A percentile compares a stretch with the other conserved stretches of the same genome.
Evolutionary conservation across 2,888 invertebrate genomes (phyloP).

Genomic region (Resseliella maxima): DNA sequence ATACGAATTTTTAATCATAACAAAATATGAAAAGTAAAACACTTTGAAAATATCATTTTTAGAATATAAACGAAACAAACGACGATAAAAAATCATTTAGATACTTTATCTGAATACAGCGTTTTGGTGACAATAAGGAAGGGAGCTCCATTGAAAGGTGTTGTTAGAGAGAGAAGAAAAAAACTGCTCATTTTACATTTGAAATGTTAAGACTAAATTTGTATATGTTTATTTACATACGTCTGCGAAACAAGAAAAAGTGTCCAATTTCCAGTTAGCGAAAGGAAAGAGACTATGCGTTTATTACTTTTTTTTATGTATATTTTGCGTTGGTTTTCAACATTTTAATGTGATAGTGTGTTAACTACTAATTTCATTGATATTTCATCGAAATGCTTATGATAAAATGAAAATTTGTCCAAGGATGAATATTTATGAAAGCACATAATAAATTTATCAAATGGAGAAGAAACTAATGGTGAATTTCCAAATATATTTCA

Average conservation of each 20-base stretch:
- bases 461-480: not conserved
- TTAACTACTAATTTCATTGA: not conserved
- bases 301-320: not conserved
- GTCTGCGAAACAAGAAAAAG: not conserved
- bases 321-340: not conserved
- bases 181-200: not conserved
- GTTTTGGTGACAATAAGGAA: not conserved
- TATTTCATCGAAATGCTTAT: not conserved
- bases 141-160: not conserved
- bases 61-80: not conserved
- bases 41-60: not conserved
- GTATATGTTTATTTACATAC: not conserved
- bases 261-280: not conserved
- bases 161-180: not conserved
- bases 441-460: not conserved
- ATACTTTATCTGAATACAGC: not conserved
- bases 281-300: conserved; percentile 35
- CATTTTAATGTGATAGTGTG: not conserved
- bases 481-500: not conserved
- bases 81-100: not conserved
- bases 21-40: not conserved
- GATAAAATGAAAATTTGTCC: not conserved
- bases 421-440: conserved; percentile 10
- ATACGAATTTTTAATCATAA: not conserved
- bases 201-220: not conserved